phyloP scores from a whole-genome alignment of 64 coral and sea anemone genomes.

The Pocillopora damicornis region DNA sequence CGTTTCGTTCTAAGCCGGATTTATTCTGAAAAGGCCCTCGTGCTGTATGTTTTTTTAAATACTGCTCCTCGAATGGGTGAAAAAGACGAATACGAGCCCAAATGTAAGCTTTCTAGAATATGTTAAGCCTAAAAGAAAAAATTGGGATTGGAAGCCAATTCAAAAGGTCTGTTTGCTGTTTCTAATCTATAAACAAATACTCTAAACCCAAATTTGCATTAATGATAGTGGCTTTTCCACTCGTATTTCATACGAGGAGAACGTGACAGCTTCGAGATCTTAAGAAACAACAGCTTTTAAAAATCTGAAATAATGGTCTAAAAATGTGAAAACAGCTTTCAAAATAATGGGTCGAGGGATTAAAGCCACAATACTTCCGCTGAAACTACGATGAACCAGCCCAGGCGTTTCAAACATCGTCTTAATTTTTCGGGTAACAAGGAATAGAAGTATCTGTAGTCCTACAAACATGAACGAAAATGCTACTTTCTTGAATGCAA shows the following conservation, averaged over 20 bases:
- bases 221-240: constrained; percentile 20
- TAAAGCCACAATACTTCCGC: not conserved
- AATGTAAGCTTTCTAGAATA: not conserved
- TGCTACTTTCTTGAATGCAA: not conserved
- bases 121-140: not conserved
- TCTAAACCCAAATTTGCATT: constrained; percentile 42
- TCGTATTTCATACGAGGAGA: not conserved
- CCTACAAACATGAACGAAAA: not conserved
- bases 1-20: not conserved
- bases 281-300: not conserved
- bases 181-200: constrained; percentile 49
- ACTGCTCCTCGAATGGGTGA: not conserved
- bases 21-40: not conserved
- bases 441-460: not conserved
- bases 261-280: constrained; percentile 13
- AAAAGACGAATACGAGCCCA: not conserved
- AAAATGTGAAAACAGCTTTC: constrained; percentile 9
- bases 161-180: constrained; percentile 23
- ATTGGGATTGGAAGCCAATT: not conserved
- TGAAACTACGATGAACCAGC: not conserved
- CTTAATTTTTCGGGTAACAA: not conserved
- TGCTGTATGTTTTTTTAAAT: not conserved
- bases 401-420: not conserved
- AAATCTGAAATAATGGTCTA: not conserved
- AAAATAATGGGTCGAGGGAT: not conserved